Evolutionary conservation across 1,140 invertebrate species (phyloP).

Genomic region (Pseudomyrmex flavicornis): DNA sequence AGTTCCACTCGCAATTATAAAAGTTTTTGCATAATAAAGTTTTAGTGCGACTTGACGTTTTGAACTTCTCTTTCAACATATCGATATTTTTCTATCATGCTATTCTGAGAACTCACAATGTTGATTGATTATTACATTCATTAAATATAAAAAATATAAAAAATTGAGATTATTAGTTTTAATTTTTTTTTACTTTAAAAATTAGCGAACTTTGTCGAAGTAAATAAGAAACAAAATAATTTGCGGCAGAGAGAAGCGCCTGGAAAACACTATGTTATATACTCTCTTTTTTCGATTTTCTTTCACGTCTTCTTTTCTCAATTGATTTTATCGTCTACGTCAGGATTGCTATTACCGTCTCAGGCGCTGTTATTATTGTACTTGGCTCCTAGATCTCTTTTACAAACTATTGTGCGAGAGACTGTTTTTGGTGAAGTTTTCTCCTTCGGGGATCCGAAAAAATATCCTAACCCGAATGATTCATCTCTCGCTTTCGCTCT

Average conservation of each 20-base stretch:
- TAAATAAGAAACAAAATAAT: not conserved
- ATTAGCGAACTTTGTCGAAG: not conserved
- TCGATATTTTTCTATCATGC: not conserved
- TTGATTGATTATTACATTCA: no score
- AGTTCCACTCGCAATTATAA: not conserved
- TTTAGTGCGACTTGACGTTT: no score
- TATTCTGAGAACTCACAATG: no score
- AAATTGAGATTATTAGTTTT: no score
- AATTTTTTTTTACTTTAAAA: not conserved
- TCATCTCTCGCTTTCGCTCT: no score
- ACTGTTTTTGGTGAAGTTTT: conserved; percentile 6
- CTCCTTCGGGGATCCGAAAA: no score
- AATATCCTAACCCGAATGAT: no score
- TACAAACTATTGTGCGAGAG: not conserved
- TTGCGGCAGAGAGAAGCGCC: not conserved
- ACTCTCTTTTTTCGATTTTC: conserved; percentile 26
- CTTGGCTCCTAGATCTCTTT: conserved; percentile 6
- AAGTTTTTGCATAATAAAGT: not conserved
- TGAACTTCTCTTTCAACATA: not conserved
- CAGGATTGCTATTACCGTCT: not conserved
- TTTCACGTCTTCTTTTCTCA: conserved; percentile 12
- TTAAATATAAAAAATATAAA: no score
- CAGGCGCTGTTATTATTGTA: conserved; percentile 16
- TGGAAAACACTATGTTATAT: not conserved
- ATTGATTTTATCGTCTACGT: conserved; percentile 44